Percentiles rank a stretch among this genome's conserved stretches.
Conservation (phyloP, 2,888 invertebrate genomes). For the Ormyrus nitidulus region DNA sequence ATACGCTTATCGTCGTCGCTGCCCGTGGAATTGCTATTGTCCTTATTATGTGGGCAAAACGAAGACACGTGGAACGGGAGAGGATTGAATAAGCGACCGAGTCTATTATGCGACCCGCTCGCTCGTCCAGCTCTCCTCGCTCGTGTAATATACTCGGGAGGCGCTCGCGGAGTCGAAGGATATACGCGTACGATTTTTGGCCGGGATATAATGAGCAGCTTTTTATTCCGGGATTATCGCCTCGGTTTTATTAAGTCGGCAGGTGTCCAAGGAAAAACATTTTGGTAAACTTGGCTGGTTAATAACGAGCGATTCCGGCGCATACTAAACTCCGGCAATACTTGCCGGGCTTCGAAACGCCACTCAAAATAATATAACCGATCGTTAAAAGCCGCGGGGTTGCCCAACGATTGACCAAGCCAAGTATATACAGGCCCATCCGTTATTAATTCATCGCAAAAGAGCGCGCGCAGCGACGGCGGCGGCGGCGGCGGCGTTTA, state of each 20-base stretch:
- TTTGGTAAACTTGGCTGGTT: too few relatives aligned
- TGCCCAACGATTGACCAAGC: too few relatives aligned
- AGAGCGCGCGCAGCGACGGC: not conserved
- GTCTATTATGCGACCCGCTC: slow-evolving; percentile 27
- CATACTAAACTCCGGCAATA: too few relatives aligned
- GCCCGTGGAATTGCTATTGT: slow-evolving; percentile 43
- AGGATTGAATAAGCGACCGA: slow-evolving; percentile 40
- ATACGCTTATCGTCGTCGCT: slow-evolving; percentile 6
- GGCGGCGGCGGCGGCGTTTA: too few relatives aligned
- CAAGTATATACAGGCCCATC: not conserved
- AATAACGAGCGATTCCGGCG: too few relatives aligned
- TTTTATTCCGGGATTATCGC: slow-evolving; percentile 5
- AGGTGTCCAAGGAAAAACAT: too few relatives aligned
- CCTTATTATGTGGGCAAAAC: slow-evolving; percentile 26
- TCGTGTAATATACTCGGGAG: not conserved
- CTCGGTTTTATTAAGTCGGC: too few relatives aligned
- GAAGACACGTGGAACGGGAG: slow-evolving; percentile 39
- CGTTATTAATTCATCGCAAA: slow-evolving; percentile 28
- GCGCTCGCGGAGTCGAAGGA: slow-evolving; percentile 2
- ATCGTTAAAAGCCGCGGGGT: too few relatives aligned
- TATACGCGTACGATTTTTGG: not conserved
- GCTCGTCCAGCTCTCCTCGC: not conserved
- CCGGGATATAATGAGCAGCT: slow-evolving; percentile 7
- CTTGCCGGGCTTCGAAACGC: too few relatives aligned
- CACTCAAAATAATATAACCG: too few relatives aligned